These are phyloP conservation scores for Tyria jacobaeae DNA, from an alignment of 2,888 invertebrate genomes.

Conservation along the genomic window DNA sequence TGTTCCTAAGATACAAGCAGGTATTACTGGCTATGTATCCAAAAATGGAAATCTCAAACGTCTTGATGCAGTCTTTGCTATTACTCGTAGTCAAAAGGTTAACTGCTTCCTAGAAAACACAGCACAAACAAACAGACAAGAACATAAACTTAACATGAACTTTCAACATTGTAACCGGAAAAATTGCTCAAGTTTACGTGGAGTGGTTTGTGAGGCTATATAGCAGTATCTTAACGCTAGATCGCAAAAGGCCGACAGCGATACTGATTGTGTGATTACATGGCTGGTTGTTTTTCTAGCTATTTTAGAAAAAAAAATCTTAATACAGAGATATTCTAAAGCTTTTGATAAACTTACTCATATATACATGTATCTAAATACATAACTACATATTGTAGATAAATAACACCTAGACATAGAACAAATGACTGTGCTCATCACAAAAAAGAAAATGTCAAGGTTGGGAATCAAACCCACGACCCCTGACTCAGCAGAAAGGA, in stretches of 20 bases:
- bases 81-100: conserved; percentile 12
- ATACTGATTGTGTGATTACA: conserved; percentile 58
- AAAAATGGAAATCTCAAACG: background rate
- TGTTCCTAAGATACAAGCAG: background rate
- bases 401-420: no score
- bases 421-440: no score
- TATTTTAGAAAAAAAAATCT: conserved; percentile 35
- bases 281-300: conserved; percentile 41
- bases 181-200: conserved; percentile 50
- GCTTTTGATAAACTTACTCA: no score
- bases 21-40: background rate
- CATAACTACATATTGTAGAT: no score
- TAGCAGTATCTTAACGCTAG: conserved; percentile 53
- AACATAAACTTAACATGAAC: conserved; percentile 26
- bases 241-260: conserved; percentile 57
- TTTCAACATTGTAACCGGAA: conserved; percentile 38
- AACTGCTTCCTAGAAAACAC: conserved; percentile 19
- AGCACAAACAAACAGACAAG: conserved; percentile 10
- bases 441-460: no score
- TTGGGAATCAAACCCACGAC: no score
- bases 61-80: background rate
- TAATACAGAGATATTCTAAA: conserved; percentile 12
- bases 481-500: no score
- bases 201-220: conserved; percentile 44
- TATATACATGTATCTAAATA: no score